These are phyloP conservation scores for Epizoanthus stellaris DNA, from an alignment of 92 coral and sea anemone species.

Conservation along the genomic window DNA sequence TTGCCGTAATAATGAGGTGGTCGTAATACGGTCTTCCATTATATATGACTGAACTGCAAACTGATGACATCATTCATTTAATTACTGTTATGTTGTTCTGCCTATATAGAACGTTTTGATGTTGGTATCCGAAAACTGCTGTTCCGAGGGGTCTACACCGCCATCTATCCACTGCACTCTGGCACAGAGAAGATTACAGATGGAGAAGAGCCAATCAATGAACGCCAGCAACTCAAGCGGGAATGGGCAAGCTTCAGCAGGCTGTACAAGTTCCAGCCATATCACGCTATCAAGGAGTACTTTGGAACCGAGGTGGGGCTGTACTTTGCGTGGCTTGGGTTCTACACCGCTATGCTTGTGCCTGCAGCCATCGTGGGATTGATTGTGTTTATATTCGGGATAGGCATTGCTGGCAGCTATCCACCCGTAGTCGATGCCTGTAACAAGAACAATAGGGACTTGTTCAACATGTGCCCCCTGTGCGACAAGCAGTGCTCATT, in stretches of 20 bases:
- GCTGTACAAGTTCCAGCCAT: slow-evolving; percentile 89
- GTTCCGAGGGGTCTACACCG: slow-evolving; percentile 74
- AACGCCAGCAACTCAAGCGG: slow-evolving; percentile 77
- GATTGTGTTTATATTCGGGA: slow-evolving; percentile 46
- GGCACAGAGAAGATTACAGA: slow-evolving; percentile 83
- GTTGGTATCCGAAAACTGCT: slow-evolving; percentile 83
- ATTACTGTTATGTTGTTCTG: too few relatives aligned
- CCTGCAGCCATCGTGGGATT: slow-evolving; percentile 93
- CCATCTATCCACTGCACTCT: slow-evolving; percentile 90
- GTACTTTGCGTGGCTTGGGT: slow-evolving; percentile 97
- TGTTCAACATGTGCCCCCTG: slow-evolving; percentile 47
- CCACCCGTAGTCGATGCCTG: slow-evolving; percentile 39
- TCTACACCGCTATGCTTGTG: slow-evolving; percentile 91
- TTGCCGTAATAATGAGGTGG: too few relatives aligned
- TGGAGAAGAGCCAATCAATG: slow-evolving; percentile 67
- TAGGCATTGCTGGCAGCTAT: slow-evolving; percentile 30
- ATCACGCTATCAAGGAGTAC: slow-evolving; percentile 91
- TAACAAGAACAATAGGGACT: slow-evolving; percentile 11
- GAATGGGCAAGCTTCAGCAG: slow-evolving; percentile 95
- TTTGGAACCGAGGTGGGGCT: slow-evolving; percentile 95
- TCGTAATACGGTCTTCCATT: too few relatives aligned
- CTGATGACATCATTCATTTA: too few relatives aligned
- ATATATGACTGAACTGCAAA: too few relatives aligned
- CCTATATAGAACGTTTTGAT: slow-evolving; percentile 59
- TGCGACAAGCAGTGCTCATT: slow-evolving; percentile 49